Base-by-base conservation (phyloP, 2,888 invertebrate species). In the Elgonia sp. region DNA sequence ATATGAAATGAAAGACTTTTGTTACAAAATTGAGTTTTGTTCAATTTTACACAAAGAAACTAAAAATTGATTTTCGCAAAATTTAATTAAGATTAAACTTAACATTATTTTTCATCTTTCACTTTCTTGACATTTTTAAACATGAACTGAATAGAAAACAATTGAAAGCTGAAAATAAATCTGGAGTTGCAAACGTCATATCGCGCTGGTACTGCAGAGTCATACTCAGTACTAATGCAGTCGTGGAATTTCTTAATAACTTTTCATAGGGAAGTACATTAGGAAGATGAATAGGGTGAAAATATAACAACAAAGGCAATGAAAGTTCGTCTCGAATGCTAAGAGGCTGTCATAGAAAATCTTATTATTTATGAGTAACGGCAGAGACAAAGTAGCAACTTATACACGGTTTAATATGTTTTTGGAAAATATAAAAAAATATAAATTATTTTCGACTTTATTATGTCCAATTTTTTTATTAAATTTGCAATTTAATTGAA, bases 181-280 rank as follows among this genome's bases (percentile, higher is more conserved):
- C 69, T 46, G 3, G 16, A 84, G 65, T 50, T 77, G 82, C 72
- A 77, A 67, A 80, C 87, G 63, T 80, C 77, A 57, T 65, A 83
- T 79, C 73, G 1, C 16, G 42, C 40, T 40, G 57, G 29, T 80
- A 76, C 40, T 81, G 87, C 87, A 80, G 21, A 60, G 84, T 87
- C 87, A 84, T 72, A 84, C 50, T n/a, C 63, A 21, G 84, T 65
- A 77, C 46, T 75, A 84, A 84, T 87, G 84, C 70, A 84, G 79
- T 81, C 53, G 75, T 81, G 87, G 80, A 80, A 87, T 87, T 87
- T 87, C 87, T 87, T 87, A 84, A 84, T 84, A 84, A 84, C 75
- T 87, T 87, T 87, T 84, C 84, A 75, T 62, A 62, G 62, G 75
- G 84, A 80, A 87, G 63, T 46, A 60, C 83, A 87, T 87, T 84